Conservation (phyloP, 2,888 invertebrate genomes). For the Boloria selene region DNA sequence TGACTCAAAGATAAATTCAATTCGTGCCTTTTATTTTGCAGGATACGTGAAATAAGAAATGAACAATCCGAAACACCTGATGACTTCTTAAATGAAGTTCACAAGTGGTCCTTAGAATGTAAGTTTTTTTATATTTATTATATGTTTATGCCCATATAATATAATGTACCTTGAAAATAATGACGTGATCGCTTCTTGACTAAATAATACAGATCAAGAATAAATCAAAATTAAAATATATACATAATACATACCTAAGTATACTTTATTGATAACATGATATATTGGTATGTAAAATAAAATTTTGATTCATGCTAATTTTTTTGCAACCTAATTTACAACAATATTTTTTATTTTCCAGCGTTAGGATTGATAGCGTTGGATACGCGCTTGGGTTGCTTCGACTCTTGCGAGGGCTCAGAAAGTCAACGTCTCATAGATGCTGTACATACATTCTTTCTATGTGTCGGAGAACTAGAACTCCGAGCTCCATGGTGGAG, state of each 20-base stretch:
- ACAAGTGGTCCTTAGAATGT: conserved; percentile 92
- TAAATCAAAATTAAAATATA: no score
- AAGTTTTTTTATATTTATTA: conserved; percentile 50
- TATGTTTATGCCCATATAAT: no score
- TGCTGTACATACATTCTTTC: conserved; percentile 85
- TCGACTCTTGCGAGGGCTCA: conserved; percentile 79
- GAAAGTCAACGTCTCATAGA: conserved; percentile 85
- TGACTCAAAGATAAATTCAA: no score
- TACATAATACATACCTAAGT: no score
- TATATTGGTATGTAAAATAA: no score
- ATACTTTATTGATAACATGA: no score
- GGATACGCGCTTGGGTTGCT: conserved; percentile 85
- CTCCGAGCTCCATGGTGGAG: conserved; percentile 86
- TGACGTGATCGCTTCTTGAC: no score
- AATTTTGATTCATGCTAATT: not conserved
- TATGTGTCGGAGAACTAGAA: conserved; percentile 85
- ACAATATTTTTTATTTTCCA: conserved; percentile 50
- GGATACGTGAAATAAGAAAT: conserved; percentile 82
- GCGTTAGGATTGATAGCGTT: conserved; percentile 86
- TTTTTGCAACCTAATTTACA: not conserved
- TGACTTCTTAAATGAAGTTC: conserved; percentile 87
- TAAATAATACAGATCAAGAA: no score
- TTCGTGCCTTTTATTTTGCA: conserved; percentile 52
- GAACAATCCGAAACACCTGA: conserved; percentile 82
- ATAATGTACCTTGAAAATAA: no score